Evolutionary conservation across 2,888 invertebrate genomes (phyloP).

Genomic region (Diaphora mendica): DNA sequence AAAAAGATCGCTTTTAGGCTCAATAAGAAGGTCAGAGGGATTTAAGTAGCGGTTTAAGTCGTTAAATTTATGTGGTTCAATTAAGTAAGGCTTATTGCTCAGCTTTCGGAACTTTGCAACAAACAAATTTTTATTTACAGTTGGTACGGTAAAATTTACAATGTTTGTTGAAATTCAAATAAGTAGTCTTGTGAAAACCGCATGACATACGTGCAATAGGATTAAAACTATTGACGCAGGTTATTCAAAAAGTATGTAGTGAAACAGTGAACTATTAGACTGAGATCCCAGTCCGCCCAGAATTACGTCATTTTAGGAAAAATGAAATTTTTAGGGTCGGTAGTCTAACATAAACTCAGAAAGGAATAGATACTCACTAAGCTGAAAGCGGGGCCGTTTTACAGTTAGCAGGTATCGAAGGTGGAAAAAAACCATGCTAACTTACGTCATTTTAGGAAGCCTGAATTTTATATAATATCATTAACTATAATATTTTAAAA

Average conservation of each 20-base stretch:
- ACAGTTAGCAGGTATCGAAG: too few species aligned
- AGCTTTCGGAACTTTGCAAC: neutral
- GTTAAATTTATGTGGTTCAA: constrained; percentile 2
- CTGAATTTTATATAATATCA: too few species aligned
- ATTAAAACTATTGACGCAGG: neutral
- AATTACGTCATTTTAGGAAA: too few species aligned
- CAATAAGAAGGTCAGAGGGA: neutral
- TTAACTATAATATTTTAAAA: too few species aligned
- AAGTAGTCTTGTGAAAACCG: neutral
- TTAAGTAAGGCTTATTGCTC: neutral
- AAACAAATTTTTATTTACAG: neutral
- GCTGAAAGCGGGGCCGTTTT: too few species aligned
- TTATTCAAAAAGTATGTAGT: neutral
- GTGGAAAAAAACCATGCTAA: too few species aligned
- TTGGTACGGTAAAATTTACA: neutral
- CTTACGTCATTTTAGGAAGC: too few species aligned
- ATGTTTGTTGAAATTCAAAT: neutral
- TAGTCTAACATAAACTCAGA: too few species aligned
- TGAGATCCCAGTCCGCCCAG: too few species aligned
- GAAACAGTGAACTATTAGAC: neutral
- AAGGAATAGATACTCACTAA: too few species aligned
- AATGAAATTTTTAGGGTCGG: too few species aligned
- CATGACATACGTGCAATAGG: neutral
- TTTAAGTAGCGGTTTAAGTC: neutral
- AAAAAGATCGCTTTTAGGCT: neutral